Evolutionary conservation across 2,797 vertebrate genomes (phyloP).

Genomic region (Limosa lapponica): DNA sequence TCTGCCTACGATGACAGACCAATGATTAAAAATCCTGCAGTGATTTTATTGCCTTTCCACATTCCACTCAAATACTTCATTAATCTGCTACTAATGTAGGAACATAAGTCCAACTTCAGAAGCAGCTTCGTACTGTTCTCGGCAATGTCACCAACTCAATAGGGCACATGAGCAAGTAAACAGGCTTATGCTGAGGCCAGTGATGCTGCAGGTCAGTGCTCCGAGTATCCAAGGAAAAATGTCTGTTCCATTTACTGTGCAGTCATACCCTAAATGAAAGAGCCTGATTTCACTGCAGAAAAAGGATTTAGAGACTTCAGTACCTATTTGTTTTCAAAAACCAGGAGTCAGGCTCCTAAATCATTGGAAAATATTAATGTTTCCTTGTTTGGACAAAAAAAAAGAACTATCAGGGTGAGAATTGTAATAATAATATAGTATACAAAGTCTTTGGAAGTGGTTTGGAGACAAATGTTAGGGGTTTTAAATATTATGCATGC

Average conservation of each 20-base stretch:
- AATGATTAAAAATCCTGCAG: background rate
- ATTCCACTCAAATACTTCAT: background rate
- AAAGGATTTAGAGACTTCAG: background rate
- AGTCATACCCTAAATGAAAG: background rate
- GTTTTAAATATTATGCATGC: background rate
- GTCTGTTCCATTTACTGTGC: background rate
- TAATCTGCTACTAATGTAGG: background rate
- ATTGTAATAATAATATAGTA: background rate
- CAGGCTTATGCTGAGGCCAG: background rate
- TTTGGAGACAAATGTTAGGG: background rate
- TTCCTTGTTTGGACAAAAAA: background rate
- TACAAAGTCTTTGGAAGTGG: background rate
- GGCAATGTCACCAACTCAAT: background rate
- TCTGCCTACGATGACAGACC: background rate
- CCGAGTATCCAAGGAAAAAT: background rate
- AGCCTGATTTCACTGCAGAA: background rate
- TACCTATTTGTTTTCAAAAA: background rate
- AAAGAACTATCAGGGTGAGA: background rate
- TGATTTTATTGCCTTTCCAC: background rate
- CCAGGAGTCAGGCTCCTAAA: background rate
- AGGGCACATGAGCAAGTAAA: background rate
- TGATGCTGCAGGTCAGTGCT: background rate
- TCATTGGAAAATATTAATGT: background rate
- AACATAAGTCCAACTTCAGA: accelerated
- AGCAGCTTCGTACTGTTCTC: background rate